A percentile compares a stretch with the other conserved stretches of the same genome.
phyloP scores from a whole-genome alignment of 2,113 vertebrate genomes.

The Callospermophilus lateralis region DNA sequence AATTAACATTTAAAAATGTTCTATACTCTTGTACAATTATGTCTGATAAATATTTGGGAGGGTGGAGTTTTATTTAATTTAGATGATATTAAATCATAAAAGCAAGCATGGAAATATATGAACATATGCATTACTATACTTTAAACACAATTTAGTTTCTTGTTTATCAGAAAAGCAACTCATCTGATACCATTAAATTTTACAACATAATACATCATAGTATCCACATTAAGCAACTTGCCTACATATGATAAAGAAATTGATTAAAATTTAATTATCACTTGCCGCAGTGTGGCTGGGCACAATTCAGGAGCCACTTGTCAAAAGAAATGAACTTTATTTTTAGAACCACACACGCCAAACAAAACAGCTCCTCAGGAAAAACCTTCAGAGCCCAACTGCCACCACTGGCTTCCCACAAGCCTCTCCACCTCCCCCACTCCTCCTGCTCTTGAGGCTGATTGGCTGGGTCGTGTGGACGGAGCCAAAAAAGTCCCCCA shows the following conservation, averaged over 20 bases:
- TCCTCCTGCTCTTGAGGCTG: too few relatives aligned
- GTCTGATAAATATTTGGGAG: slow-evolving; percentile 3
- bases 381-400: too few relatives aligned
- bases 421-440: too few relatives aligned
- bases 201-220: background rate
- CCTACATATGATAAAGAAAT: background rate
- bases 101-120: background rate
- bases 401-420: too few relatives aligned
- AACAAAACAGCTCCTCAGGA: too few relatives aligned
- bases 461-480: too few relatives aligned
- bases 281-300: too few relatives aligned
- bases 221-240: background rate
- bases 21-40: background rate
- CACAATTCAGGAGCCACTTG: too few relatives aligned
- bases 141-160: background rate
- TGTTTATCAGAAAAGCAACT: background rate
- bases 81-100: background rate
- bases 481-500: too few relatives aligned
- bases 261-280: background rate
- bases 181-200: background rate
- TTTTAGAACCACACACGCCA: too few relatives aligned
- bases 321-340: too few relatives aligned
- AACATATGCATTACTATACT: background rate
- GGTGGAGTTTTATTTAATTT: background rate
- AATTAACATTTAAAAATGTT: slow-evolving; percentile 5